Evolutionary conservation across 2,888 invertebrate species (phyloP).

Genomic region (Augochlorella aurata): DNA sequence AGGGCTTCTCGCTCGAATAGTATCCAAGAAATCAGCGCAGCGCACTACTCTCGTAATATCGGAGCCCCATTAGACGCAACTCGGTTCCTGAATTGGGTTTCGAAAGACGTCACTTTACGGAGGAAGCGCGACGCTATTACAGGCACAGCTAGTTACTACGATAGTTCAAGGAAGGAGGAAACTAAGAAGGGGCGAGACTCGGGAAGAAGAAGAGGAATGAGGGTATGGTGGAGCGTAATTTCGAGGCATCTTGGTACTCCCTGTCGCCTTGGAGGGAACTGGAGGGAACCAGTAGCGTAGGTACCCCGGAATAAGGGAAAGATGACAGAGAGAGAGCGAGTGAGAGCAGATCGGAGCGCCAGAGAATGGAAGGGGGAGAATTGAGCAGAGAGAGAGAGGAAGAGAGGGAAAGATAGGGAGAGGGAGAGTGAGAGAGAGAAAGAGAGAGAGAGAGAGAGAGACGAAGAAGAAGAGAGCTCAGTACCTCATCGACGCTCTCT

Average conservation of each 20-base stretch:
- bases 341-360: not conserved
- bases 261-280: slow-evolving; percentile 65
- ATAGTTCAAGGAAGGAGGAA: slow-evolving; percentile 63
- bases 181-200: slow-evolving; percentile 36
- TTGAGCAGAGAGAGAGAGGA: not conserved
- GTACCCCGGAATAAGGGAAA: slow-evolving; percentile 65
- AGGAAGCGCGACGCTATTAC: slow-evolving; percentile 73
- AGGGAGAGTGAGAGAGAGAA: not conserved
- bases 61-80: slow-evolving; percentile 71
- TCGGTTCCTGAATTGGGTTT: slow-evolving; percentile 71
- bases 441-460: slow-evolving; percentile 9
- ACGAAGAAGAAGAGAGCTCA: slow-evolving; percentile 22
- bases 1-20: slow-evolving; percentile 39
- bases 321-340: slow-evolving; percentile 56
- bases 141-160: slow-evolving; percentile 76
- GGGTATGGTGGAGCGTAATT: slow-evolving; percentile 69
- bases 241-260: slow-evolving; percentile 68
- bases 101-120: slow-evolving; percentile 75
- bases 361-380: too few species aligned
- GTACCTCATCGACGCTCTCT: slow-evolving; percentile 21
- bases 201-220: slow-evolving; percentile 52
- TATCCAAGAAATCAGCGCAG: slow-evolving; percentile 67
- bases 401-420: not conserved
- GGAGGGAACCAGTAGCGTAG: slow-evolving; percentile 56
- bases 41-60: slow-evolving; percentile 67